phyloP scores from a whole-genome alignment of 2,888 invertebrate species.

The Drosophila maculinotata region DNA sequence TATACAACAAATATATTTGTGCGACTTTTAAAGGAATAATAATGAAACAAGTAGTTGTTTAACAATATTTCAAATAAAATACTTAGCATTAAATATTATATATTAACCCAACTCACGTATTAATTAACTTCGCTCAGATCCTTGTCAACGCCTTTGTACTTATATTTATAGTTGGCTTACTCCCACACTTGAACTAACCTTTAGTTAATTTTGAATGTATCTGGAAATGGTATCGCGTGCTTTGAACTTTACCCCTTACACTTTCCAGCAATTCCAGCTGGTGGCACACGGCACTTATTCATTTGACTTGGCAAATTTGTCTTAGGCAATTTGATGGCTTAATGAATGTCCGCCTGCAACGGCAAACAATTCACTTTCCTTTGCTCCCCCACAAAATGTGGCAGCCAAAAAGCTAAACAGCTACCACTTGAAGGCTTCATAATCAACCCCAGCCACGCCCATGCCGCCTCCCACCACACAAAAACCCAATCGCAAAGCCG shows the following conservation, averaged over 20 bases:
- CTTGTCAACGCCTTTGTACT: too few species aligned
- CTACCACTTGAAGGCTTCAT: conserved; percentile 60
- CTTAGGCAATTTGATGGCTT: conserved; percentile 79
- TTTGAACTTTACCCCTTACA: conserved; percentile 23
- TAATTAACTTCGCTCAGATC: too few species aligned
- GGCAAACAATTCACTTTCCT: conserved; percentile 54
- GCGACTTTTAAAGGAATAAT: background rate
- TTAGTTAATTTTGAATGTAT: conserved; percentile 13
- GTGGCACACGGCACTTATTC: conserved; percentile 64
- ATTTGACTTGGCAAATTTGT: conserved; percentile 76
- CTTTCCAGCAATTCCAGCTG: conserved; percentile 22
- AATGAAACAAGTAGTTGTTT: too few species aligned
- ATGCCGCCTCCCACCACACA: background rate
- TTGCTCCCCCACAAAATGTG: conserved; percentile 2
- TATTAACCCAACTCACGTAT: background rate
- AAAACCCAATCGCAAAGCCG: background rate
- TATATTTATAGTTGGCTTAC: background rate
- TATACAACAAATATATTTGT: background rate
- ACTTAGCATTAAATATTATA: too few species aligned
- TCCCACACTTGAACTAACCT: conserved; percentile 7
- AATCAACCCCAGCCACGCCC: conserved; percentile 36
- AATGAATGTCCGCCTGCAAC: conserved; percentile 74
- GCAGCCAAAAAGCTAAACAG: conserved; percentile 58
- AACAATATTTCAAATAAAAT: too few species aligned
- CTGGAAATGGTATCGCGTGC: conserved; percentile 20